phyloP scores from a whole-genome alignment of 2,888 invertebrate genomes.

The Archips crataeganus region DNA sequence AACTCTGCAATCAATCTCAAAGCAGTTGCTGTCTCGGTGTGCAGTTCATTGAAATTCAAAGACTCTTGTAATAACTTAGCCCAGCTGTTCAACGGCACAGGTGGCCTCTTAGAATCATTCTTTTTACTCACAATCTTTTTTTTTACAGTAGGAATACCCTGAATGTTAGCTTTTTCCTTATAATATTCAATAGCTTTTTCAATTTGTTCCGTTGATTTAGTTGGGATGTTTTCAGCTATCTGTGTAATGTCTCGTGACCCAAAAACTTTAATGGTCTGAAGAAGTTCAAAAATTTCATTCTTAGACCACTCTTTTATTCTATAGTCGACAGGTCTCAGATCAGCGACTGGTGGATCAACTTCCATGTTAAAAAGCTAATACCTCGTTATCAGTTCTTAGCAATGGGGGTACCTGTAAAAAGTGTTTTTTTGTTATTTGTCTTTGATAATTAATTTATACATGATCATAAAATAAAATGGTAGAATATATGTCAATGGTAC shows the following conservation, averaged over 20 bases:
- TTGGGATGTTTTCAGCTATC: slow-evolving; percentile 54
- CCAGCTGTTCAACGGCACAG: slow-evolving; percentile 66
- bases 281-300: slow-evolving; percentile 64
- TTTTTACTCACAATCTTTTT: slow-evolving; percentile 45
- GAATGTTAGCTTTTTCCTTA: slow-evolving; percentile 52
- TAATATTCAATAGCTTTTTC: slow-evolving; percentile 60
- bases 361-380: background rate
- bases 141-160: slow-evolving; percentile 42
- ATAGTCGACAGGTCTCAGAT: background rate
- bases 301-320: slow-evolving; percentile 63
- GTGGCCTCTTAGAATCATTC: slow-evolving; percentile 42
- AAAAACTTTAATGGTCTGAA: slow-evolving; percentile 58
- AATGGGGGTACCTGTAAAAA: background rate
- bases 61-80: slow-evolving; percentile 64
- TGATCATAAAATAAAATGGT: no score
- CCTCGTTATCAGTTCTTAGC: background rate
- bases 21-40: slow-evolving; percentile 67
- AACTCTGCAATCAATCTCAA: slow-evolving; percentile 72
- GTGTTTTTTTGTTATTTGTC: no score
- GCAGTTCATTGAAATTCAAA: slow-evolving; percentile 59
- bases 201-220: slow-evolving; percentile 61
- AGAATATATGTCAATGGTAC: no score
- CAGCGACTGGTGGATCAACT: background rate
- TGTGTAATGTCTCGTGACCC: slow-evolving; percentile 55
- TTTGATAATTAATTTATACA: no score